A percentile compares a stretch with the other conserved stretches of the same genome.
Evolutionary conservation across 2,797 vertebrate genomes (phyloP).

Genomic region (Micropoecilia bifurca): DNA sequence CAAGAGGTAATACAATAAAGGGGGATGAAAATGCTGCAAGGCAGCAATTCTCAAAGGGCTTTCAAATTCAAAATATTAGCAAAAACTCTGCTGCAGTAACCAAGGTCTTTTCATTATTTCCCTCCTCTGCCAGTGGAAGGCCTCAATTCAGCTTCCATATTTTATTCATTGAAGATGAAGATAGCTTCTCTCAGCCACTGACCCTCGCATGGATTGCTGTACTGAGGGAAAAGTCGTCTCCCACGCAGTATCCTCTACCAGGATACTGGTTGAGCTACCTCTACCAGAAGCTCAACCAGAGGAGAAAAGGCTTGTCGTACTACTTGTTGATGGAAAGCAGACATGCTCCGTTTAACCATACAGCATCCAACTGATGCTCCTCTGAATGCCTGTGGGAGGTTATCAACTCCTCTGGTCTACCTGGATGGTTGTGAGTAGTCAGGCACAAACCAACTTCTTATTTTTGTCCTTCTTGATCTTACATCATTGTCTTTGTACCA

Average conservation of each 20-base stretch:
- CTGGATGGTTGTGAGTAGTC: constrained; percentile 3
- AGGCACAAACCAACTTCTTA: not conserved
- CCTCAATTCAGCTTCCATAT: constrained; percentile 15
- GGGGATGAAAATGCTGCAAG: constrained; percentile 17
- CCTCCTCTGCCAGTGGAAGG: constrained; percentile 13
- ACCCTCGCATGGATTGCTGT: constrained; percentile 8
- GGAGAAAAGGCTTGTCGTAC: constrained; percentile 16
- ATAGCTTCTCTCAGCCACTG: constrained; percentile 14
- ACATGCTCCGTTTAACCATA: constrained; percentile 46
- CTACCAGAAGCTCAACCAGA: constrained; percentile 20
- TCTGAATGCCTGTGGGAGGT: constrained; percentile 50
- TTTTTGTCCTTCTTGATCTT: not conserved
- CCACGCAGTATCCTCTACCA: constrained; percentile 3
- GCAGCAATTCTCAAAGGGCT: constrained; percentile 5
- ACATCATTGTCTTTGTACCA: not conserved
- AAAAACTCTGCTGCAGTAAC: constrained; percentile 23
- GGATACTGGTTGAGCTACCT: too few species aligned
- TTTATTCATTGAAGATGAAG: constrained; percentile 31
- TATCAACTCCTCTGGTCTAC: constrained; percentile 15
- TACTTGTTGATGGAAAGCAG: constrained; percentile 49
- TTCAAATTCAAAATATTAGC: constrained; percentile 34
- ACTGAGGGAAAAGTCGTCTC: constrained; percentile 6
- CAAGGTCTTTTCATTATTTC: constrained; percentile 32
- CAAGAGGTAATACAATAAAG: constrained; percentile 48
- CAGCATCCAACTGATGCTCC: constrained; percentile 40